These are phyloP conservation scores for Noctua fimbriata DNA, from an alignment of 2,888 invertebrate genomes.

Conservation along the genomic window DNA sequence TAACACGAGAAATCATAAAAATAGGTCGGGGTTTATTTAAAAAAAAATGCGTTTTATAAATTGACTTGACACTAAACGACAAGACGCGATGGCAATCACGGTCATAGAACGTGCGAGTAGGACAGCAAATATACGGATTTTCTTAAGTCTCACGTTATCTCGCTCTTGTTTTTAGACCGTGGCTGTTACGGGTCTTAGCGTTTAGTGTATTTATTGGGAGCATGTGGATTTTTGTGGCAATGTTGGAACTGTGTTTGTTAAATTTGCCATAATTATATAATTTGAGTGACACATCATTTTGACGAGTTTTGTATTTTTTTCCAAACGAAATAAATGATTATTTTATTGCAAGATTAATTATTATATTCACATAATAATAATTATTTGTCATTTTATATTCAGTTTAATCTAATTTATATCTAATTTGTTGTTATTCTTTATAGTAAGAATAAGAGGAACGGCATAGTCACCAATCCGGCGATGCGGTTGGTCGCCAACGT, in stretches of 20 bases:
- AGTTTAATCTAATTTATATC: neutral
- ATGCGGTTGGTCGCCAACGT: slow-evolving; percentile 95
- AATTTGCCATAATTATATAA: neutral
- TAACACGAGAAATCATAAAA: slow-evolving; percentile 3
- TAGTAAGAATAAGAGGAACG: slow-evolving; percentile 94
- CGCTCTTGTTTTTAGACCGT: neutral
- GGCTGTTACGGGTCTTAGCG: too few species aligned
- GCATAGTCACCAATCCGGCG: slow-evolving; percentile 96
- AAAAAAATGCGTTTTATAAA: neutral
- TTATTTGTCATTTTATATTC: neutral
- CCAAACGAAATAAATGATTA: neutral
- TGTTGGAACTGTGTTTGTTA: neutral
- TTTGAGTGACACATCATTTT: too few species aligned
- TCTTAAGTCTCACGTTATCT: neutral
- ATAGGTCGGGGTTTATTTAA: neutral
- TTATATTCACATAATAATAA: neutral
- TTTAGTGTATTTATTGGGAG: neutral
- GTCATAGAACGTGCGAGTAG: neutral
- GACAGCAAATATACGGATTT: neutral
- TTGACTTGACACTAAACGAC: neutral
- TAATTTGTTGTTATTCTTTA: slow-evolving; percentile 49
- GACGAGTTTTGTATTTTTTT: neutral
- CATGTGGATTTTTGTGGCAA: neutral
- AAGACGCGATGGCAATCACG: neutral
- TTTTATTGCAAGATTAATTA: neutral